These are phyloP conservation scores for Montipora foliosa DNA, from an alignment of 64 coral and sea anemone species.

Conservation along the genomic window DNA sequence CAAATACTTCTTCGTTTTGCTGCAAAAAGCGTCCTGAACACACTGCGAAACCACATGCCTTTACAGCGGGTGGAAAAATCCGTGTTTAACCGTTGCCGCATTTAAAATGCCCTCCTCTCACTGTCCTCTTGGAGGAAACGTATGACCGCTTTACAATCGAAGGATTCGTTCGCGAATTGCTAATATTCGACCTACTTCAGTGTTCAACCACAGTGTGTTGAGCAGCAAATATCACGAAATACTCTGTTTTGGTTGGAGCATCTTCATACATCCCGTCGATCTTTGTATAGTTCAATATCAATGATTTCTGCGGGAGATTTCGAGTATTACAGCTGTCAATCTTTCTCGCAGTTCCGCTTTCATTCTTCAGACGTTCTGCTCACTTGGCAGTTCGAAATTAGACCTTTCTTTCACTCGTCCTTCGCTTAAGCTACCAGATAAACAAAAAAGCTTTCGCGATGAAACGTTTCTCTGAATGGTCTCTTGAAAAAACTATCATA, in stretches of 20 bases:
- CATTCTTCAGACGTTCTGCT: not conserved
- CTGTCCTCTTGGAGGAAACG: not conserved
- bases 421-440: not conserved
- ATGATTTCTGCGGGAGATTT: slow-evolving; percentile 50
- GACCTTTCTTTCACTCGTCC: not conserved
- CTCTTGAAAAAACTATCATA: not conserved
- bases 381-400: not conserved
- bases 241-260: slow-evolving; percentile 17
- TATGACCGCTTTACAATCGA: not conserved
- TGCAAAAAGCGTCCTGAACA: not conserved
- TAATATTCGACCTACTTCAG: not conserved
- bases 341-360: not conserved
- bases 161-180: not conserved
- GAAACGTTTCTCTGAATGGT: not conserved
- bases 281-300: slow-evolving; percentile 29
- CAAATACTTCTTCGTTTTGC: not conserved
- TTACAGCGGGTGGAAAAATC: slow-evolving; percentile 43
- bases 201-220: not conserved
- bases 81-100: not conserved
- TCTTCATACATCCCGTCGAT: slow-evolving; percentile 15
- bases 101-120: not conserved
- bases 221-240: slow-evolving; percentile 2
- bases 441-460: not conserved
- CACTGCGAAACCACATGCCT: slow-evolving; percentile 35
- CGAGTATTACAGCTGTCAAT: slow-evolving; percentile 32